Percentiles rank a stretch among this genome's conserved stretches.
These are phyloP conservation scores for Neria commutata DNA, from an alignment of 2,888 invertebrate genomes.

Conservation along the genomic window DNA sequence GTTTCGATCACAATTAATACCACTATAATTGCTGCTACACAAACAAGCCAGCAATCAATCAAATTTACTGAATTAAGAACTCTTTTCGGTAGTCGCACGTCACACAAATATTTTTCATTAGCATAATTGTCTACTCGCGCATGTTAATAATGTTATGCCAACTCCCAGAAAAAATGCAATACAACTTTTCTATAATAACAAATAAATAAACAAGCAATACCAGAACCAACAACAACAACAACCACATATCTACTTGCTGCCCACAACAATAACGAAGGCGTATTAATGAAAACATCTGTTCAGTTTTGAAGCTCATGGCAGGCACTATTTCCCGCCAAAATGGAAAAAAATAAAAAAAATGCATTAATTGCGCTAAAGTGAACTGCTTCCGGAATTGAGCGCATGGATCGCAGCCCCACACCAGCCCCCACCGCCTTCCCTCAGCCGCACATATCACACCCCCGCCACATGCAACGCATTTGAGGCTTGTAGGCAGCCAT, in stretches of 20 bases:
- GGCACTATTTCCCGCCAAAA: no score
- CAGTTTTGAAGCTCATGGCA: no score
- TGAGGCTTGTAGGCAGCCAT: not conserved
- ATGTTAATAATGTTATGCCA: not conserved
- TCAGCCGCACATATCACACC: no score
- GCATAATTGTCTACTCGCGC: not conserved
- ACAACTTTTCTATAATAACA: slow-evolving; percentile 2
- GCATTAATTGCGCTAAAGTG: not conserved
- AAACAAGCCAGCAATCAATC: no score
- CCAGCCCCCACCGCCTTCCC: not conserved
- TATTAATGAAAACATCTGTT: no score
- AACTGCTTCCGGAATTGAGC: slow-evolving; percentile 1
- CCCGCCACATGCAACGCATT: not conserved
- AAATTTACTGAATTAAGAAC: no score
- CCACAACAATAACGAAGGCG: not conserved
- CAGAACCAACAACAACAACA: not conserved
- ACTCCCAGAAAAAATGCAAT: not conserved
- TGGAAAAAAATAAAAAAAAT: no score
- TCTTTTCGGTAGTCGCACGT: no score
- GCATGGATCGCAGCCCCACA: not conserved
- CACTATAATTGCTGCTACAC: no score
- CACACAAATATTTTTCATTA: not conserved
- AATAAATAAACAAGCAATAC: not conserved
- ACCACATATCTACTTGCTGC: not conserved
- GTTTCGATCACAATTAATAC: no score